Percentiles rank a stretch among this genome's conserved stretches.
These are phyloP conservation scores for Hypotaenidia okinawae DNA, from an alignment of 2,797 vertebrate genomes.

Conservation along the genomic window DNA sequence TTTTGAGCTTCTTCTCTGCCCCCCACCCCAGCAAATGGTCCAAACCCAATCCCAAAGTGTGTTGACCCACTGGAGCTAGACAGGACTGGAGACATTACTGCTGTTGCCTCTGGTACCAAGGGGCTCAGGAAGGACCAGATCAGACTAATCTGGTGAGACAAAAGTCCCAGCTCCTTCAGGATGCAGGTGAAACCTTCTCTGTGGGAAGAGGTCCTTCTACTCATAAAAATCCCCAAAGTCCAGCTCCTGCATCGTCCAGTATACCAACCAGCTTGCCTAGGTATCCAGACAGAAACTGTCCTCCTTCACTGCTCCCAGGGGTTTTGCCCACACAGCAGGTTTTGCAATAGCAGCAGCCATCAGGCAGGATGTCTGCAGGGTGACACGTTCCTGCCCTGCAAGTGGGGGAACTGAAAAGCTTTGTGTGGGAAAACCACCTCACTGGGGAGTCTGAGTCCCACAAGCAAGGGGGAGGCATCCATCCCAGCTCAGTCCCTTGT, in stretches of 20 bases:
- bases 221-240: background rate
- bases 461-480: background rate
- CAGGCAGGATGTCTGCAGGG: conserved; percentile 19
- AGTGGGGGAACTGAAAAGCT: background rate
- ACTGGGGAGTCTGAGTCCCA: background rate
- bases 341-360: background rate
- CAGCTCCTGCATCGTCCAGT: background rate
- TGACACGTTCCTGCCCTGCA: conserved; percentile 3
- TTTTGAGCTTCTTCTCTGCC: background rate
- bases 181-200: background rate
- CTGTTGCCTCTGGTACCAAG: background rate
- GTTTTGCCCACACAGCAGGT: background rate
- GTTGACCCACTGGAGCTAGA: background rate
- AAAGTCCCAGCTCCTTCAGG: background rate
- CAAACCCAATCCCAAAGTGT: background rate
- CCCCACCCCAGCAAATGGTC: background rate
- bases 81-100: background rate
- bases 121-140: background rate
- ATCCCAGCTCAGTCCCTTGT: background rate
- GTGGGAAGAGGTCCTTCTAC: background rate
- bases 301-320: background rate
- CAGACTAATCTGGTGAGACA: background rate
- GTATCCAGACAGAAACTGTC: background rate
- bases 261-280: background rate
- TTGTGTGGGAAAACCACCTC: background rate